Conservation (phyloP, 1,140 invertebrate species). For the Drosophila nigromelanica region DNA sequence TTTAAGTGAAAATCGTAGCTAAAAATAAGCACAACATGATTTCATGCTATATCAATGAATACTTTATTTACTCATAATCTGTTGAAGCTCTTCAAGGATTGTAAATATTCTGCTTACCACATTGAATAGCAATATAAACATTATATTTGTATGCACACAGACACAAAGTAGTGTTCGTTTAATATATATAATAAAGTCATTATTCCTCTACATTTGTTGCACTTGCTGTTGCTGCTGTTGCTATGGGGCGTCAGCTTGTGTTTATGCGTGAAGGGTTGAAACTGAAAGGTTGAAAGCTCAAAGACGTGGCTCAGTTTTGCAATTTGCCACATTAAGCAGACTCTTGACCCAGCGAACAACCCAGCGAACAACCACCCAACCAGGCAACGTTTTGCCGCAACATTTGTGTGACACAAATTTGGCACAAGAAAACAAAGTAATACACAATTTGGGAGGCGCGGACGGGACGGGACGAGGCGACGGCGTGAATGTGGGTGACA, state of each 20-base stretch:
- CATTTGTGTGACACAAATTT: constrained; percentile 74
- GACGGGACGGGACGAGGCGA: background rate
- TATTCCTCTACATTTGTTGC: constrained; percentile 68
- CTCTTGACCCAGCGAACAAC: constrained; percentile 55
- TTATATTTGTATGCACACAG: background rate
- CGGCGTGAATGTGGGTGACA: constrained; percentile 36
- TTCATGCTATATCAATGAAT: too few relatives aligned
- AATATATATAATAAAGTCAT: constrained; percentile 64
- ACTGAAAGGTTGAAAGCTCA: constrained; percentile 40
- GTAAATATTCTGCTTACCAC: constrained; percentile 22
- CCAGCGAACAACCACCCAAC: background rate
- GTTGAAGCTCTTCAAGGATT: too few relatives aligned
- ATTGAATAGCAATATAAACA: constrained; percentile 14
- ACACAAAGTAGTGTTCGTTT: background rate
- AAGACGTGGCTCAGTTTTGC: constrained; percentile 50
- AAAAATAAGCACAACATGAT: background rate
- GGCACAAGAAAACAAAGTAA: constrained; percentile 72
- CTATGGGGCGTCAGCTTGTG: constrained; percentile 43
- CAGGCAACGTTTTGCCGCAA: constrained; percentile 47
- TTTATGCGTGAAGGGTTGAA: constrained; percentile 65
- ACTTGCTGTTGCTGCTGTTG: constrained; percentile 36
- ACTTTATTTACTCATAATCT: background rate
- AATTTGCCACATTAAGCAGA: constrained; percentile 62
- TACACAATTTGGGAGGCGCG: constrained; percentile 7
- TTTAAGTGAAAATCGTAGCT: background rate